Percentiles rank a stretch among this genome's conserved stretches.
Conservation (phyloP, 30 jellyfish, hydroid and myxozoan species). For the Aurelia sp. region DNA sequence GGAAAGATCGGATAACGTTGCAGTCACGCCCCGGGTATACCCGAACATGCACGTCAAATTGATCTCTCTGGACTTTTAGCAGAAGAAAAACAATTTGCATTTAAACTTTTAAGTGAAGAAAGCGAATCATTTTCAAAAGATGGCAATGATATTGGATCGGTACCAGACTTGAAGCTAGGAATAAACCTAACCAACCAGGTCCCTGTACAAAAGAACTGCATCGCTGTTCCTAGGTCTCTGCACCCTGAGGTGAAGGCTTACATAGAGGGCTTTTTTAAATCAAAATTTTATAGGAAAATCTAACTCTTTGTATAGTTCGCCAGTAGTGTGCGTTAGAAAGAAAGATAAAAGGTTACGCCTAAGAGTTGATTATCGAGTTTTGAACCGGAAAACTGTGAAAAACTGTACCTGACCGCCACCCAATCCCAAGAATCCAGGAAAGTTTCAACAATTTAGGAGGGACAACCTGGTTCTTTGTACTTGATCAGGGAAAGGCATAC, state of each 20-base stretch:
- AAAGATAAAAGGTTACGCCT: conserved; percentile 30
- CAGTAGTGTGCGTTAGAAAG: conserved; percentile 61
- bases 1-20: conserved; percentile 1
- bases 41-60: conserved; percentile 28
- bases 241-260: conserved; percentile 53
- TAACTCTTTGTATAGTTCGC: conserved; percentile 32
- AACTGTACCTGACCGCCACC: conserved; percentile 64
- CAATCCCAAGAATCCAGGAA: conserved; percentile 35
- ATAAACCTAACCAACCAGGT: conserved; percentile 35
- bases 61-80: conserved; percentile 19
- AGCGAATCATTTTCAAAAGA: conserved; percentile 23
- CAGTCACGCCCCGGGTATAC: conserved; percentile 1
- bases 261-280: conserved; percentile 30
- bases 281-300: conserved; percentile 37
- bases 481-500: background rate
- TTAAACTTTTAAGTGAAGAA: too few relatives aligned
- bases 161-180: conserved; percentile 29
- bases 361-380: conserved; percentile 40
- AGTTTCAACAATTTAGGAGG: conserved; percentile 24
- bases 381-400: conserved; percentile 20
- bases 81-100: conserved; percentile 28
- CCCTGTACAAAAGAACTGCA: conserved; percentile 42
- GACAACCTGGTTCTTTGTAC: conserved; percentile 38
- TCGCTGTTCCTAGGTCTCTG: conserved; percentile 39
- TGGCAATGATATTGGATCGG: conserved; percentile 50